phyloP scores from a whole-genome alignment of 2,888 invertebrate genomes.

The Piscicola geometra region DNA sequence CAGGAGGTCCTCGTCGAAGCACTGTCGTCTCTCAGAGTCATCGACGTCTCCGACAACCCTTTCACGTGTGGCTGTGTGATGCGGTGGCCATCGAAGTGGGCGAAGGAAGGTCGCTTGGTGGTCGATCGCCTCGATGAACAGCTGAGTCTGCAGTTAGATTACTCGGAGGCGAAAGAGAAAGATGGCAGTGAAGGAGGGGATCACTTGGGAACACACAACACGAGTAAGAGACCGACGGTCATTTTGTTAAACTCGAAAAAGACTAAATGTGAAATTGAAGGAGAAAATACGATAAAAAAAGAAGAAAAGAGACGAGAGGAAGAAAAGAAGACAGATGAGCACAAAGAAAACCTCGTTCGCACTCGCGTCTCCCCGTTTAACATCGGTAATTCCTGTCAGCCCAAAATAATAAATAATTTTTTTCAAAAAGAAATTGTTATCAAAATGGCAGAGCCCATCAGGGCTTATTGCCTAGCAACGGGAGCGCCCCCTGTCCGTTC shows the following conservation, averaged over 20 bases:
- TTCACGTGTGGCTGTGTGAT: conserved; percentile 39
- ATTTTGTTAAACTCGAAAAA: neutral
- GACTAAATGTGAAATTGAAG: neutral
- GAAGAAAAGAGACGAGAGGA: neutral
- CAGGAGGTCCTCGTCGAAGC: conserved; percentile 11
- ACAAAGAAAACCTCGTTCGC: neutral
- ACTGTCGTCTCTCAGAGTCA: conserved; percentile 11
- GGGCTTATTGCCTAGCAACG: conserved; percentile 12
- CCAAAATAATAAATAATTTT: no score
- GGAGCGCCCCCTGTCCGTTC: conserved; percentile 5
- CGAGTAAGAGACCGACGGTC: neutral
- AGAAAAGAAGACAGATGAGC: neutral
- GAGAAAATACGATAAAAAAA: neutral
- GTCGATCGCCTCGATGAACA: neutral
- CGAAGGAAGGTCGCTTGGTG: neutral
- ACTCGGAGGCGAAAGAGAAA: conserved; percentile 3
- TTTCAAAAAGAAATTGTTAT: neutral
- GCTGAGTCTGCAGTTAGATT: neutral
- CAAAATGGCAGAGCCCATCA: conserved; percentile 19
- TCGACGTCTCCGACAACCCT: conserved; percentile 33
- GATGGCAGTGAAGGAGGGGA: neutral
- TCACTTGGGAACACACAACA: neutral
- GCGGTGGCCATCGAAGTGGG: conserved; percentile 34
- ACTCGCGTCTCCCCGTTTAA: no score
- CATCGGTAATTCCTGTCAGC: no score